Base-by-base conservation (phyloP, 2,797 vertebrate genomes). In the Trachops cirrhosus region DNA sequence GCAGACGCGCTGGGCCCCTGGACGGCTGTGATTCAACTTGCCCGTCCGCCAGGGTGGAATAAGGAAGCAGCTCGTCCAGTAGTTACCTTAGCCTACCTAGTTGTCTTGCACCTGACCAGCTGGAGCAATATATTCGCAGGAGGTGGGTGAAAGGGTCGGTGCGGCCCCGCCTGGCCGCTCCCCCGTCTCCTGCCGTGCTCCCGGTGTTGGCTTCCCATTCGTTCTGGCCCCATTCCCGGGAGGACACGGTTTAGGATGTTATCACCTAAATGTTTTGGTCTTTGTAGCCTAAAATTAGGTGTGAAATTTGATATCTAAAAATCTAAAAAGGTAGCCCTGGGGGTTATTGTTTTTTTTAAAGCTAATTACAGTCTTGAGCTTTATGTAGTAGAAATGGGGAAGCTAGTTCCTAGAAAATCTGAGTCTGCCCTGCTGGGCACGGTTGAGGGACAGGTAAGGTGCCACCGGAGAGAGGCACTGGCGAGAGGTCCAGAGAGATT, bases 281-380 rank as follows among this genome's bases (percentile, higher is more conserved):
- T 91, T 84, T 86, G n/a, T 26, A 85, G 37, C 34, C 32, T 74
- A 80, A 62, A 84, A 90, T 80, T 89, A 64, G 32, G 44, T 89
- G 73, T 88, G 67, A 88, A 83, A 84, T 88, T 79, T 75, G 83
- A 64, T 90, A 90, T 19, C 32, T 39, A 52, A 89, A 91, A 68
- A n/a, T 39, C 19, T 78, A 15, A 78, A 92, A 64, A 37, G 44
- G 70, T 21, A 84, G 1, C 32, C 75, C 9, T 50, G 46, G 32
- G 62, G 34, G 50, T 54, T 80, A 18, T 46, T 62, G 39, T 71
- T 41, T 71, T 87, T 26, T 12, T n/a, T 32, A 48, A 79, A 34
- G 52, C 50, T 37, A 62, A 41, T 77, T 32, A 34, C 1, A 37
- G 4, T 64, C 32, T 86, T 89, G 82, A 93, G 71, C 48, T 79